Evolutionary conservation across 92 coral and sea anemone genomes (phyloP), one percentile per base, ranked within the genome.

Genomic region (Actinernus sp.): DNA sequence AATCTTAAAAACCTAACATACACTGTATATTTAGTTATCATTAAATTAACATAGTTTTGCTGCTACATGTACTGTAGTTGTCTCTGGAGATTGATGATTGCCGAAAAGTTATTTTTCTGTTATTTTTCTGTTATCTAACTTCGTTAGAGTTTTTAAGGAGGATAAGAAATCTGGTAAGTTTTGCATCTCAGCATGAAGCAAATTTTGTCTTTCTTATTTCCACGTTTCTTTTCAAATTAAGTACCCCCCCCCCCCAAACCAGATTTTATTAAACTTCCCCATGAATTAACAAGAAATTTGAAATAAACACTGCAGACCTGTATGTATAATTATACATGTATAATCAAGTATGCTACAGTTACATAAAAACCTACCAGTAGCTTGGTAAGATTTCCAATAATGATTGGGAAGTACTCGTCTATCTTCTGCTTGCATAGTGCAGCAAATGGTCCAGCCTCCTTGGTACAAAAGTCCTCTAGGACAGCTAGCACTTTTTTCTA

Each of bases 371-470:
- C 19, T 18, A 45, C 52, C 22, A 45, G 17, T 4, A 45, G 52
- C 19, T 45, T 7, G 11, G 10, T 18, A 4, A 45, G 22, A 23
- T 45, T 12, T 45, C 18, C 10, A 5, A 45, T 7, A 18, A 45
- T 45, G 52, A 45, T 45, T 9, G 52, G 52, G 21, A 45, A 45
- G 52, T 45, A 45, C 52, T 45, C 18, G 52, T 45, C 52, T 4
- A 45, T 23, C 52, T 9, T 9, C 5, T 12, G 18, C 52, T 45
- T 45, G 52, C 52, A 45, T 4, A 6, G 18, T 9, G 5, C 21
- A 6, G 52, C 52, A 5, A 45, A 17, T 9, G 22, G 19, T 5
- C 52, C 52, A 8, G 5, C 8, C 10, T 45, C 52, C 52, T 45
- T 45, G 52, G 10, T 23, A 18, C 52, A 45, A 4, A 45, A 9